Base-by-base conservation (phyloP, 2,888 invertebrate species). In the Hylaea fasciaria region DNA sequence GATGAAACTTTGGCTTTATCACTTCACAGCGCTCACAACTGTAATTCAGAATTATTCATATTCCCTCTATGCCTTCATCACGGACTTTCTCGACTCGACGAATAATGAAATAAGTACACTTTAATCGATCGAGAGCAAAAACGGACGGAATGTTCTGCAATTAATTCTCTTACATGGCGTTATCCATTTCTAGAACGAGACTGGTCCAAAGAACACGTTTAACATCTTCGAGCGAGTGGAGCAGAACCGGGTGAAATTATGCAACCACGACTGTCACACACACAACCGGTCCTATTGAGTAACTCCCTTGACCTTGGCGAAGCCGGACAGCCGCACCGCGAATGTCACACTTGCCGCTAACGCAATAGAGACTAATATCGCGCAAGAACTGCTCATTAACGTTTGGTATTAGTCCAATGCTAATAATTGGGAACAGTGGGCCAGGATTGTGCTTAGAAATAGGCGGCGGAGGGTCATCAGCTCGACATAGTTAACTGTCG, bases 381-480 rank as follows among this genome's bases (percentile, higher is more conserved):
- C 73, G 63, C 76, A 80, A 66, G 74, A 67, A 75, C 71, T 71
- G 81, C 80, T 82, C 85, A 86, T 86, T 86, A 86, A 78, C 85
- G 81, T 77, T 90, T 90, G 91, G 86, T 91, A 81, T 80, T 74
- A 81, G 88, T 87, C 91, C 91, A 91, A 91, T 86, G 85, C 81
- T 83, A 78, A 82, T 81, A 85, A 89, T 87, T 82, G 82, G 77
- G 88, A 82, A 75, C 84, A 89, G 81, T 88, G 83, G 89, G 89
- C 89, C 89, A 91, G 85, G 84, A 79, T 78, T 81, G 78, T 76
- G 80, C 78, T 74, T 74, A 76, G 75, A 76, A 73, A 76, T 74
- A 74, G 74, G 69, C 61, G 48, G 51, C 45, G 62, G 53, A 64
- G 48, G 46, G 62, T 51, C 57, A 58, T 68, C 68, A 61, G 62